Evolutionary conservation across 1,140 invertebrate genomes (phyloP).

Genomic region (Coboldia fuscipes): DNA sequence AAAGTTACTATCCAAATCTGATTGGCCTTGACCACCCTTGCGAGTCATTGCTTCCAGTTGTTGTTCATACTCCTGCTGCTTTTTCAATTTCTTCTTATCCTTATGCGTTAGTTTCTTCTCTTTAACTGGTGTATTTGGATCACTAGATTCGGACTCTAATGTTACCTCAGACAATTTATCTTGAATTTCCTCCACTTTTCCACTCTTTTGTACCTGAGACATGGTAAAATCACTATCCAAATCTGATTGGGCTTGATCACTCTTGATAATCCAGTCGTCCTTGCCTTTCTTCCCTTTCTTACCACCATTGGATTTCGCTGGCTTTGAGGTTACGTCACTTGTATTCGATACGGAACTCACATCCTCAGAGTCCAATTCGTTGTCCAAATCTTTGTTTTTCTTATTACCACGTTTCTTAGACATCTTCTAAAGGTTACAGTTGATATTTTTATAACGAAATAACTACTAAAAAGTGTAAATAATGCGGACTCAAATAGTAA

Average conservation of each 20-base stretch:
- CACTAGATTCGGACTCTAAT: constrained; percentile 2
- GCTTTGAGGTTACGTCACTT: background rate
- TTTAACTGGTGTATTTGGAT: constrained; percentile 10
- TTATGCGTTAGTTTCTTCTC: constrained; percentile 76
- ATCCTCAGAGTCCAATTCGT: constrained; percentile 28
- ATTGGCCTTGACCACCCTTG: constrained; percentile 70
- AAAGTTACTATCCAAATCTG: constrained; percentile 81
- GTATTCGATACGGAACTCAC: background rate
- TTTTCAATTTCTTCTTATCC: constrained; percentile 87
- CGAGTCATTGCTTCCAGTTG: constrained; percentile 75
- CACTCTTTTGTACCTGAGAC: constrained; percentile 8
- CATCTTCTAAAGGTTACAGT: constrained; percentile 7
- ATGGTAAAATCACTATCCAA: constrained; percentile 15
- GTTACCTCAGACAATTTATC: constrained; percentile 1
- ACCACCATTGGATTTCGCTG: constrained; percentile 20
- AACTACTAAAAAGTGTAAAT: too few relatives aligned
- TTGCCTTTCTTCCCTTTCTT: constrained; percentile 26
- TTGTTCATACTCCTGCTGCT: constrained; percentile 78
- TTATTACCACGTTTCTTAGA: constrained; percentile 35
- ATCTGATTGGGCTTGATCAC: constrained; percentile 24
- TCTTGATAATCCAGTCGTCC: constrained; percentile 28
- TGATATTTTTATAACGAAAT: too few relatives aligned
- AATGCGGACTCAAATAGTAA: too few relatives aligned
- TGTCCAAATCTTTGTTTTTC: constrained; percentile 32
- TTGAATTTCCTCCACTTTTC: constrained; percentile 10